Evolutionary conservation across 2,888 invertebrate genomes (phyloP).

Genomic region (Apoda limacodes): DNA sequence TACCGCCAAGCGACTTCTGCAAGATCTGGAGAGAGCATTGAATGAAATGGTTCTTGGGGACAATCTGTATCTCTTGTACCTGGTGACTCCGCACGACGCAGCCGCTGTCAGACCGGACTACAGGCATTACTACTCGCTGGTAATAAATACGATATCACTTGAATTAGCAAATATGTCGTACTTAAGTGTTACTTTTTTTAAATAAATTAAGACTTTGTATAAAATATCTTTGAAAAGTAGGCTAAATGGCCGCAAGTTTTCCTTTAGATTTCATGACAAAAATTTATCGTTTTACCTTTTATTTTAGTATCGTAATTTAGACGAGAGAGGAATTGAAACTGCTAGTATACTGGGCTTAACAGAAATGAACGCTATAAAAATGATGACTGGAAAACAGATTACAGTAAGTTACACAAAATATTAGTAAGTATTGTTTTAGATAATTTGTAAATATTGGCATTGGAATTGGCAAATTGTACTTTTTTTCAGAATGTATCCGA

Average conservation of each 20-base stretch:
- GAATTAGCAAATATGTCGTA: no score
- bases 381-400: slow-evolving; percentile 75
- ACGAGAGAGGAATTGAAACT: slow-evolving; percentile 74
- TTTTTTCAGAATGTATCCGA: slow-evolving; percentile 67
- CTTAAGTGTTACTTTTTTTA: no score
- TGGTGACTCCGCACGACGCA: slow-evolving; percentile 85
- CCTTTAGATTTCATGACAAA: no score
- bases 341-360: slow-evolving; percentile 82
- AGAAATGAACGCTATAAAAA: slow-evolving; percentile 76
- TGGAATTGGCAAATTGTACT: no score
- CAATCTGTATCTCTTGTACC: slow-evolving; percentile 87
- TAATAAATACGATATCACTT: no score
- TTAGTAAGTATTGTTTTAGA: background rate
- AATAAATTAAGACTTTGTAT: no score
- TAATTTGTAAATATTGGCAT: no score
- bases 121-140: slow-evolving; percentile 70
- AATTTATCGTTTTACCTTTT: slow-evolving; percentile 4
- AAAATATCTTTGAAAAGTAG: background rate
- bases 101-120: slow-evolving; percentile 65
- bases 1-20: slow-evolving; percentile 76
- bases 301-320: slow-evolving; percentile 72
- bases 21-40: slow-evolving; percentile 80
- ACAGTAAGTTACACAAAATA: slow-evolving; percentile 50
- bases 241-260: background rate
- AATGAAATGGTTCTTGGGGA: slow-evolving; percentile 82